Percentiles rank a stretch among this genome's conserved stretches.
These are phyloP conservation scores for Dusona sp. DNA, from an alignment of 2,888 invertebrate species.

Conservation along the genomic window DNA sequence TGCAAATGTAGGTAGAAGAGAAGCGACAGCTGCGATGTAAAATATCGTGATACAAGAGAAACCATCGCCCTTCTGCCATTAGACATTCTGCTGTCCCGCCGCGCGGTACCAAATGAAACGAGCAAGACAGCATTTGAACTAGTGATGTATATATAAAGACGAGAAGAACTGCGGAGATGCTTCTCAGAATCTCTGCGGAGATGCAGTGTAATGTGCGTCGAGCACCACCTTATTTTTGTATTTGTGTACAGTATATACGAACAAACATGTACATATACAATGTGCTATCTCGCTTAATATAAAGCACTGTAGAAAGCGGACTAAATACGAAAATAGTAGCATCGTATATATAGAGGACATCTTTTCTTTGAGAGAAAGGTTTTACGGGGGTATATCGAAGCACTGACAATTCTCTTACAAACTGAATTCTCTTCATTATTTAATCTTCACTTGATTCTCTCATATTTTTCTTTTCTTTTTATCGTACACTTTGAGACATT, in stretches of 20 bases:
- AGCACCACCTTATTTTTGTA: constrained; percentile 27
- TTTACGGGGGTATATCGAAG: not conserved
- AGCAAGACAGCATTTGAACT: constrained; percentile 17
- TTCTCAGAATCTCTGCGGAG: constrained; percentile 48
- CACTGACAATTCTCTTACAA: not conserved
- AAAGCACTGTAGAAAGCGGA: constrained; percentile 23
- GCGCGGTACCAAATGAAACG: constrained; percentile 21
- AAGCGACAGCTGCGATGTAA: constrained; percentile 50
- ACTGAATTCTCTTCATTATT: not conserved
- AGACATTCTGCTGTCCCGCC: constrained; percentile 25
- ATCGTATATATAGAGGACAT: not conserved
- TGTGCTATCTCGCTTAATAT: constrained; percentile 11
- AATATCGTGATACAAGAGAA: constrained; percentile 43
- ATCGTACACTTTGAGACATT: too few relatives aligned
- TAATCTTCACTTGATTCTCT: not conserved
- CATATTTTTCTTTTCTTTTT: not conserved
- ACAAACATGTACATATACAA: not conserved
- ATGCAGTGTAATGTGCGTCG: constrained; percentile 38
- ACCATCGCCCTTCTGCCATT: constrained; percentile 31
- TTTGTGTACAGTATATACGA: constrained; percentile 1
- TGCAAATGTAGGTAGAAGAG: constrained; percentile 21
- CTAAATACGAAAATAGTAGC: constrained; percentile 27
- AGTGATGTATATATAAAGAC: constrained; percentile 8
- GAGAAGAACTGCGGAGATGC: constrained; percentile 29
- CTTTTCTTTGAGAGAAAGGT: not conserved